Conservation (phyloP, 2,113 vertebrate genomes). For the Corynorhinus townsendii region DNA sequence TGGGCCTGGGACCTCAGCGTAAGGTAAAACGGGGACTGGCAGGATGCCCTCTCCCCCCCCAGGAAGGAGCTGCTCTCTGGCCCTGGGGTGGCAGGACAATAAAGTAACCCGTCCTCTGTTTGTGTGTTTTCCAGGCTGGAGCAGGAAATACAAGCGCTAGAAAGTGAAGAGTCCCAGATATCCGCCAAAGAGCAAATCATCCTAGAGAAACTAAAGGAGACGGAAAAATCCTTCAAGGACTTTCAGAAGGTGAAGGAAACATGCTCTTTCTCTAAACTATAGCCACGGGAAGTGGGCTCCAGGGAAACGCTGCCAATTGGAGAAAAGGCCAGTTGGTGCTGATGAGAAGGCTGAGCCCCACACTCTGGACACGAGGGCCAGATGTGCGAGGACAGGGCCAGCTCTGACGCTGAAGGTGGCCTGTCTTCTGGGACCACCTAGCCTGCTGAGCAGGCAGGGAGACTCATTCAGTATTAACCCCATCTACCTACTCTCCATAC, state of each 20-base stretch:
- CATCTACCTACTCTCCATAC: not conserved
- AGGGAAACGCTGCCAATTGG: not conserved
- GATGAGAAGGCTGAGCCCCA: not conserved
- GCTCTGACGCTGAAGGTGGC: not conserved
- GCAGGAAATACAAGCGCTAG: conserved; percentile 91
- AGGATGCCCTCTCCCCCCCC: not conserved
- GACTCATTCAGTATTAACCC: not conserved
- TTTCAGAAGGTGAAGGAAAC: conserved; percentile 89
- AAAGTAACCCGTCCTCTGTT: conserved; percentile 64
- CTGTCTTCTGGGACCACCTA: not conserved
- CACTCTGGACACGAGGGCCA: rapidly evolving
- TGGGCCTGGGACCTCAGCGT: not conserved
- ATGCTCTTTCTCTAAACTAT: not conserved
- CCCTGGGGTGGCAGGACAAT: not conserved
- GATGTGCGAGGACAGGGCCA: not conserved
- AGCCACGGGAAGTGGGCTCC: not conserved
- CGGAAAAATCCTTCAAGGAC: conserved; percentile 93
- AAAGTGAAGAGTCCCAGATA: conserved; percentile 96
- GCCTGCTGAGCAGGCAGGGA: not conserved
- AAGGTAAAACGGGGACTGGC: not conserved
- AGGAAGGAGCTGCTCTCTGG: conserved; percentile 37
- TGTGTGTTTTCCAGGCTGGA: conserved; percentile 89
- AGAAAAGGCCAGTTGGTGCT: not conserved
- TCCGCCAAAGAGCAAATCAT: conserved; percentile 97
- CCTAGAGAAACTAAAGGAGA: conserved; percentile 93